These are phyloP conservation scores for Sus cebifrons DNA, from an alignment of 2,797 vertebrate species.

Conservation along the genomic window DNA sequence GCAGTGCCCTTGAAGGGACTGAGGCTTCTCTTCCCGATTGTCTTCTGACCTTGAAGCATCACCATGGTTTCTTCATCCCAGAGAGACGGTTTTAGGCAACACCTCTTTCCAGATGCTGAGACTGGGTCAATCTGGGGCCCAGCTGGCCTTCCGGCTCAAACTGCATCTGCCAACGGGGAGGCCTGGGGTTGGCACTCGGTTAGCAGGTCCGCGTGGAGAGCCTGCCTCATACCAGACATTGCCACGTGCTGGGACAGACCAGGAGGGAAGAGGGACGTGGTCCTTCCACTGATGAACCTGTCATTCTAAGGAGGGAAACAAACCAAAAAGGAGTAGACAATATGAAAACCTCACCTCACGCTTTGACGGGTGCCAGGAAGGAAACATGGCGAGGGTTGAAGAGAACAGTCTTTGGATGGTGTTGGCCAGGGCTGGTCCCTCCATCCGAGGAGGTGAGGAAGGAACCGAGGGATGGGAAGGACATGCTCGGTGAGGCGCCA, in stretches of 20 bases:
- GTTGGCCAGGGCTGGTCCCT: neutral
- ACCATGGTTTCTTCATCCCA: neutral
- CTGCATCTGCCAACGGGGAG: rapidly evolving
- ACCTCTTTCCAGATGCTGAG: neutral
- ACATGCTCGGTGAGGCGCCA: neutral
- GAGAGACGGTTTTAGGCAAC: neutral
- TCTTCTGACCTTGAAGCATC: neutral
- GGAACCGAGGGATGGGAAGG: neutral
- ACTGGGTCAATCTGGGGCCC: neutral
- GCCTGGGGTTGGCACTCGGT: neutral
- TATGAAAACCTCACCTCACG: neutral
- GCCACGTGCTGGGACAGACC: neutral
- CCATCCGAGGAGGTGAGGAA: neutral
- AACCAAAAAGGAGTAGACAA: neutral
- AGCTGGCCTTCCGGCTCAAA: neutral
- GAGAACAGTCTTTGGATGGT: neutral
- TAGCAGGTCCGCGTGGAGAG: neutral
- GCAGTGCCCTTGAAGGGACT: neutral
- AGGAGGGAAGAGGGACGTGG: neutral
- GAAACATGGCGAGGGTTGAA: neutral
- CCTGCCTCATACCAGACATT: neutral
- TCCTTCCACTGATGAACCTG: neutral
- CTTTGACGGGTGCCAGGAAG: neutral
- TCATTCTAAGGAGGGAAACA: neutral
- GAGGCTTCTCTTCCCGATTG: neutral